Evolutionary conservation across 2,888 invertebrate species (phyloP).

Genomic region (Xylota sylvarum): DNA sequence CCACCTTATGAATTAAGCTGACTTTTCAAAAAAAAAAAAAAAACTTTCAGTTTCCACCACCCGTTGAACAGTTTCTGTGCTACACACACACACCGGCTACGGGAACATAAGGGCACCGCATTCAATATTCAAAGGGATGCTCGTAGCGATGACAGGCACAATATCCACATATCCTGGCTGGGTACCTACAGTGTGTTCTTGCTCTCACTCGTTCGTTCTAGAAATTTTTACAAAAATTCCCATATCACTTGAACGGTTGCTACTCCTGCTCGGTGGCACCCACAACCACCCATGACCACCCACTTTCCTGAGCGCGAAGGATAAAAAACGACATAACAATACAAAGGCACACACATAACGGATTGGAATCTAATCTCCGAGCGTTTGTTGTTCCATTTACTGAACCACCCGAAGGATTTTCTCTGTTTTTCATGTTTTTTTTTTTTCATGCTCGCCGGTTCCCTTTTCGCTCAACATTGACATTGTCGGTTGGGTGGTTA

Average conservation of each 20-base stretch:
- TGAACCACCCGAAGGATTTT: conserved; percentile 65
- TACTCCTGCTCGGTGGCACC: conserved; percentile 12
- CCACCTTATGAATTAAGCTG: conserved; percentile 30
- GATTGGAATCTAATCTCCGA: conserved; percentile 72
- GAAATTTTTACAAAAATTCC: conserved; percentile 31
- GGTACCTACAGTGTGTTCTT: too few species aligned
- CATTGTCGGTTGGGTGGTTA: conserved; percentile 41
- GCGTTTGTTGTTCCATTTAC: conserved; percentile 75
- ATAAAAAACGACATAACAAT: conserved; percentile 39
- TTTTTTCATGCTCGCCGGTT: conserved; percentile 20
- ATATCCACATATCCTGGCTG: conserved; percentile 48
- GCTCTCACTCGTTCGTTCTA: not conserved
- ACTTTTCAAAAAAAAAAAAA: conserved; percentile 37
- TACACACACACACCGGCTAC: conserved; percentile 16
- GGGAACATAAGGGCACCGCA: conserved; percentile 23
- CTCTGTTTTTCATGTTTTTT: conserved; percentile 21
- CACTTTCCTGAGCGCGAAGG: not conserved
- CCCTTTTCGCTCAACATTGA: conserved; percentile 50
- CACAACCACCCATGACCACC: not conserved
- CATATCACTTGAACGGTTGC: conserved; percentile 41
- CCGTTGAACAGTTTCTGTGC: conserved; percentile 3
- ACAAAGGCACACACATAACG: conserved; percentile 60
- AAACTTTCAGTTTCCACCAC: conserved; percentile 49
- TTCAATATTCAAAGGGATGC: conserved; percentile 69
- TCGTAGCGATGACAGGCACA: conserved; percentile 61